Base-by-base conservation (phyloP, 2,797 vertebrate species). In the Pipistrellus pipistrellus region DNA sequence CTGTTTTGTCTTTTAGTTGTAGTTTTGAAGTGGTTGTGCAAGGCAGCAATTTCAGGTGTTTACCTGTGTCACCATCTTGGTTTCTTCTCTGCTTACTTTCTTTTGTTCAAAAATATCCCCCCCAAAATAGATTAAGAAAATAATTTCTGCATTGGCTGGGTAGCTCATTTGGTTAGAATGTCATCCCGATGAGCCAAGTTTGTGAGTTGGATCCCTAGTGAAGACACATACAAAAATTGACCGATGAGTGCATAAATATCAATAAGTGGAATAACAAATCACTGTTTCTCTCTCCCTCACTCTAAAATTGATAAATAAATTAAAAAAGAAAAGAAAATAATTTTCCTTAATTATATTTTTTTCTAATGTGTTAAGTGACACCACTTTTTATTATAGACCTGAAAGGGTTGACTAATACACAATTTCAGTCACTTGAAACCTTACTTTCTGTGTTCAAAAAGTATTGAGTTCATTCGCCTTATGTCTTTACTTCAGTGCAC, bases 281-380 rank as follows among this genome's bases (percentile, higher is more conserved):
- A 17, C 30, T 66, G 62, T 66, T n/a, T 32, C 14, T 62, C 11
- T 27, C 59, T 17, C 62, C 30, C 38, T 41, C 38, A 41, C 30
- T 66, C 30, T 66, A 66, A 66, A 59, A 66, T 3, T 1, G 14
- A 4, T 66, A 17, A 66, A 8, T 66, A 32, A 66, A 66, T n/a
- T 17, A n/a, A n/a, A 30, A n/a, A 6, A 62, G n/a, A 41, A 41
- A 41, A 7, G 38, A n/a, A 64, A 64, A 72, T 64, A 78, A 38
- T 87, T 94, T 59, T 12, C 10, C 18, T 53, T 87, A 35, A 23
- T 86, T 73, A 59, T 35, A 41, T 46, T 46, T 85, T 93, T 93
- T 95, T n/a, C 41, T 76, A 59, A 46, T 57, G 25, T 86, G 57
- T 68, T 88, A 85, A 14, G 35, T 73, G 32, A 51, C 6, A 69